Evolutionary conservation across 2,113 vertebrate genomes (phyloP).

Genomic region (Steatornis caripensis): DNA sequence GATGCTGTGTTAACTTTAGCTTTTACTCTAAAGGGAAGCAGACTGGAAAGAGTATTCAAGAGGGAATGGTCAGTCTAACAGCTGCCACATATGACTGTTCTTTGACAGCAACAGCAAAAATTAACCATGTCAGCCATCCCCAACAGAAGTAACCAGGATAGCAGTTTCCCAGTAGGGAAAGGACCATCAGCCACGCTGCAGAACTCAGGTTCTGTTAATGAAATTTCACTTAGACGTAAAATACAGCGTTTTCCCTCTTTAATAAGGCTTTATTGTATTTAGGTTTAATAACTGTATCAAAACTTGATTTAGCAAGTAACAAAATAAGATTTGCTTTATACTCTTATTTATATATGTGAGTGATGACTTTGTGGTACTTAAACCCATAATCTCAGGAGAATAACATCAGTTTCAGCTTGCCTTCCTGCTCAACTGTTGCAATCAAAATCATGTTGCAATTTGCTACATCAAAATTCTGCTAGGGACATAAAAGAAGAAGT

Average conservation of each 20-base stretch:
- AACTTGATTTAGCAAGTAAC: not conserved
- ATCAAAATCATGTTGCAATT: slow-evolving; percentile 9
- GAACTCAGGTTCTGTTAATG: not conserved
- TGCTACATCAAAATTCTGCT: not conserved
- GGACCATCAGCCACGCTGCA: not conserved
- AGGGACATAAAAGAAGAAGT: not conserved
- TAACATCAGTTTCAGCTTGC: slow-evolving; percentile 34
- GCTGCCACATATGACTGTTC: not conserved
- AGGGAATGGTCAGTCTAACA: not conserved
- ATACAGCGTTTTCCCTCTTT: not conserved
- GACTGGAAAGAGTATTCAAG: not conserved
- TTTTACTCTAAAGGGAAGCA: not conserved
- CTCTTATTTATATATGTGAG: not conserved
- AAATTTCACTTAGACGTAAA: not conserved
- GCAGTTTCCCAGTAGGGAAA: not conserved
- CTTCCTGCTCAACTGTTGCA: slow-evolving; percentile 33
- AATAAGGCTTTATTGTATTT: not conserved
- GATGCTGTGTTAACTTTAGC: not conserved
- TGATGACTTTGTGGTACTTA: slow-evolving; percentile 26
- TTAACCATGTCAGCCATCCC: not conserved
- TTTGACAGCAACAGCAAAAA: not conserved
- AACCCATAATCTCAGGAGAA: not conserved
- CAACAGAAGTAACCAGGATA: not conserved
- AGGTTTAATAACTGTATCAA: not conserved
- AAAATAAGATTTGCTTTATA: slow-evolving; percentile 2